These are phyloP conservation scores for Sycophila sp. DNA, from an alignment of 1,140 invertebrate species.

Conservation along the genomic window DNA sequence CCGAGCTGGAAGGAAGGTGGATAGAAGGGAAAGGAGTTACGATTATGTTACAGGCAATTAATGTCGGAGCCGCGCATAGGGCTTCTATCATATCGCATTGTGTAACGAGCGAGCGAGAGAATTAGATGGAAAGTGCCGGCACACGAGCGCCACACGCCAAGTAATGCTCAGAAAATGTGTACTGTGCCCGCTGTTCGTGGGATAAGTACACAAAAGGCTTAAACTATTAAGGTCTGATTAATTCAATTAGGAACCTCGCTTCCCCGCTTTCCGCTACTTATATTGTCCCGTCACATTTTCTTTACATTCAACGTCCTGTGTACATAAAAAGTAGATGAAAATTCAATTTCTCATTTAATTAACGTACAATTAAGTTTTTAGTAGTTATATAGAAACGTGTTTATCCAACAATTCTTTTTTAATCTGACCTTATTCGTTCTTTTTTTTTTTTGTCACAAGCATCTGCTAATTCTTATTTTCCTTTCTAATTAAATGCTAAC, in stretches of 20 bases:
- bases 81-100: conserved; percentile 17
- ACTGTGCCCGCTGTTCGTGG: conserved; percentile 39
- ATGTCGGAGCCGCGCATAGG: not conserved
- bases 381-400: too few relatives aligned
- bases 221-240: conserved; percentile 28
- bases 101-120: not conserved
- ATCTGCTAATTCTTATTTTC: too few relatives aligned
- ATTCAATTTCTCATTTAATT: too few relatives aligned
- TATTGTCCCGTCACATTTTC: conserved; percentile 9
- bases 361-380: too few relatives aligned
- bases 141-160: conserved; percentile 20
- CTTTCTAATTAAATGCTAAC: too few relatives aligned
- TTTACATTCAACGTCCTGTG: too few relatives aligned
- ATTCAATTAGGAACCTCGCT: conserved; percentile 46
- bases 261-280: conserved; percentile 20
- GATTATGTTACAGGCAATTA: conserved; percentile 32
- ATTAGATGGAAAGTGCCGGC: conserved; percentile 24
- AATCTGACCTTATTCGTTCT: too few relatives aligned
- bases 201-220: conserved; percentile 50
- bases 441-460: too few relatives aligned
- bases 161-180: conserved; percentile 9
- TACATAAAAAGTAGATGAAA: too few relatives aligned
- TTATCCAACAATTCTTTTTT: too few relatives aligned
- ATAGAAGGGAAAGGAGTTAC: conserved; percentile 16
- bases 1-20: not conserved